Base-by-base conservation (phyloP, 2,888 invertebrate species). In the Troides helena region DNA sequence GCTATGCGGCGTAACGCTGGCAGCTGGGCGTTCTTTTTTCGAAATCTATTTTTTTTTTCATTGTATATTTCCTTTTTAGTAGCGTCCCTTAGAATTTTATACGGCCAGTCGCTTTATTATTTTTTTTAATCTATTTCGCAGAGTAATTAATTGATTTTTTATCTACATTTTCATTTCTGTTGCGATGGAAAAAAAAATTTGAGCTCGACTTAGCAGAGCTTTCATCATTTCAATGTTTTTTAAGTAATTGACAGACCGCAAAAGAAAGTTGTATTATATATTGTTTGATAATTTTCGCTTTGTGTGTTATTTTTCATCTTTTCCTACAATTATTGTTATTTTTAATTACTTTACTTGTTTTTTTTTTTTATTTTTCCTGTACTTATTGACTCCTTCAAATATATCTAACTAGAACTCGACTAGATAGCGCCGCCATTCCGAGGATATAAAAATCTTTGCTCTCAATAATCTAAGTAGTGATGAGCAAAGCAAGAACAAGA, bases 21-120 rank as follows among this genome's bases (percentile, higher is more conserved):
- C 91, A 92, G 91, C 91, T 92, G 91, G 85, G 82, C 82, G 82
- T 86, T 86, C 84, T 80, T 87, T 88, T 88, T 88, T 87, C 78
- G 76, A 82, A 81, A 78, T 80, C 80, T 81, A 79, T 82, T 85
- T 81, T 84, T 30, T 21, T 30, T 85, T 83, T 81, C 78, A 77
- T 83, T 85, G 82, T 85, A 83, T 83, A 78, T 83, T 81, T 78
- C 80, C 84, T 86, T 85, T 85, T 87, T 86, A 86, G 84, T 85
- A 85, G 82, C 85, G 82, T 85, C 89, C 88, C 87, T 86, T 85
- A 85, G 80, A 86, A 83, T 84, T 85, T 80, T 86, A 84, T 83
- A 78, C 80, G 87, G 88, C 84, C 86, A 87, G 87, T 88, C 83
- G 84, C 80, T 83, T 39, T 30, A 30, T 39, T 21, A 21, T 39